Base-by-base conservation (phyloP, 2,888 invertebrate species). In the Cantharis lateralis region DNA sequence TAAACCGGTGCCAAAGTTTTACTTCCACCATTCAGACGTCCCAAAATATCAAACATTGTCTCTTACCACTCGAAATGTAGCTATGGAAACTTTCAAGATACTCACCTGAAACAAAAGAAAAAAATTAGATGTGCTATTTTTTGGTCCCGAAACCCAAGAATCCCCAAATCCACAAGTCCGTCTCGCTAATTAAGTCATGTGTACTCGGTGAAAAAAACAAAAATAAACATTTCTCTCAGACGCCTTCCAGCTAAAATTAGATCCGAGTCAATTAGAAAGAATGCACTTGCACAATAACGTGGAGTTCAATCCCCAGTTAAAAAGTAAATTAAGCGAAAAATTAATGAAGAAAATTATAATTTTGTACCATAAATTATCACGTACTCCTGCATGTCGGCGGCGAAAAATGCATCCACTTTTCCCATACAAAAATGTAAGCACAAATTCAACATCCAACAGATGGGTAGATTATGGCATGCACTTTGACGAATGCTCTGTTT, bases 71-170 rank as follows among this genome's bases (percentile, higher is more conserved):
- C 48, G 18, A 18, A 15, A 15, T 70, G 18, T n/a, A 61, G 68
- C 15, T 0, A n/a, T 3, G 69, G 48, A 70, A 48, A 32, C 26
- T 16, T 62, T 18, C 62, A 16, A 62, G 15, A 62, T 73, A 73
- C 73, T 73, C 73, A 73, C 73, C 73, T 73, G 26, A 61, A 73
- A 73, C 61, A 62, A 68, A 68, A 73, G 16, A 24, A 73, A 68
- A 68, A 26, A 15, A 71, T 64, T 63, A 70, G 13, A 11, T 16
- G 16, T 16, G 3, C 1, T 7, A 32, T 7, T 15, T 69, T 32
- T 16, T 48, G 48, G 28, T 28, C n/a, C 13, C 48, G n/a, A n/a
- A n/a, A n/a, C n/a, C 7, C 2, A 48, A 48, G 48, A 48, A 48
- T 48, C 48, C 48, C n/a, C 48, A 48, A 48, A 48, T 48, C 48